phyloP scores from a whole-genome alignment of 2,113 vertebrate species.

The Microtus pennsylvanicus region DNA sequence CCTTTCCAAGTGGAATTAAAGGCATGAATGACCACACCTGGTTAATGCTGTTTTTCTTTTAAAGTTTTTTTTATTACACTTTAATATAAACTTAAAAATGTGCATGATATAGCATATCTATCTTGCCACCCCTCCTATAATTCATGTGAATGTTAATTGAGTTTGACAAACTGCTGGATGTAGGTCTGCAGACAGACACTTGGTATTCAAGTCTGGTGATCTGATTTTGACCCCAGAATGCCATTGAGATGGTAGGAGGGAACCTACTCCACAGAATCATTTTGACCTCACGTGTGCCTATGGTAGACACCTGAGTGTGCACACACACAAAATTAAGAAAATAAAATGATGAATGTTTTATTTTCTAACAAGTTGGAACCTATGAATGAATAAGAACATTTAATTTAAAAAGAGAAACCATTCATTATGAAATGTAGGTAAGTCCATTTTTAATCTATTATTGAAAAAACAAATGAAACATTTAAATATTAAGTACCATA shows the following conservation, averaged over 20 bases:
- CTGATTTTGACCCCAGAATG: no score
- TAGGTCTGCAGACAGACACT: background rate
- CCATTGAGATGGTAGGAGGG: background rate
- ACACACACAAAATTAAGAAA: background rate
- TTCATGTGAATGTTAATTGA: background rate
- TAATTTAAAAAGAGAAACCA: slow-evolving; percentile 10
- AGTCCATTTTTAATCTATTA: slow-evolving; percentile 32
- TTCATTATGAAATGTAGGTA: slow-evolving; percentile 48
- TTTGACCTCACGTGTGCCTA: background rate
- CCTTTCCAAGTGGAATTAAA: background rate
- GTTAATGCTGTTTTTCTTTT: background rate
- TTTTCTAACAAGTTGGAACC: slow-evolving; percentile 51
- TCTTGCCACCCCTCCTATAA: slow-evolving; percentile 14
- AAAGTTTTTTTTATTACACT: background rate
- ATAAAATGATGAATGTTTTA: background rate
- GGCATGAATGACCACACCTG: background rate
- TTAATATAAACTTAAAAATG: background rate
- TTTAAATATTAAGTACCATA: slow-evolving; percentile 48
- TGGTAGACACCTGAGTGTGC: background rate
- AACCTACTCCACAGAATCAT: background rate
- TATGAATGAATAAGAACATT: background rate
- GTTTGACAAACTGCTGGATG: background rate
- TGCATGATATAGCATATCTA: background rate
- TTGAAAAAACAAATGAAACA: slow-evolving; percentile 9
- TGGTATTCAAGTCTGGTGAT: background rate